These are phyloP conservation scores for Physocephala rufipes DNA, from an alignment of 2,888 invertebrate species.

Conservation along the genomic window DNA sequence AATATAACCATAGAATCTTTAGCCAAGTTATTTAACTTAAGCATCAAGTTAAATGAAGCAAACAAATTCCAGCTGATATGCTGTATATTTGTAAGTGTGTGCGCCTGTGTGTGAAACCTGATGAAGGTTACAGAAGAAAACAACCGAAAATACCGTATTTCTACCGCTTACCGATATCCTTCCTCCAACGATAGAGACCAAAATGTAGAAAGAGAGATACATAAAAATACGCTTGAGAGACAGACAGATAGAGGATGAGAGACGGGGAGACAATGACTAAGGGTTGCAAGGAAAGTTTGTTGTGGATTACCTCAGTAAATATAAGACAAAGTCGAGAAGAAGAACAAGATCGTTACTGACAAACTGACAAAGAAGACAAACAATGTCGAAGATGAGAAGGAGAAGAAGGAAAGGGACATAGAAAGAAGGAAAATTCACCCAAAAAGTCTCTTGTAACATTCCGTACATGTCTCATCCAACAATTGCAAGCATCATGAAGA, in stretches of 20 bases:
- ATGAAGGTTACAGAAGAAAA: background rate
- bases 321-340: too few relatives aligned
- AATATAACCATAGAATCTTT: conserved; percentile 41
- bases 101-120: background rate
- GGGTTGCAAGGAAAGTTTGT: conserved; percentile 33
- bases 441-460: too few relatives aligned
- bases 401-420: background rate
- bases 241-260: too few relatives aligned
- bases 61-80: conserved; percentile 9
- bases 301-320: conserved; percentile 46
- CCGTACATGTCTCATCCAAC: too few relatives aligned
- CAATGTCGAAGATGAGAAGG: background rate
- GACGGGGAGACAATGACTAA: too few relatives aligned
- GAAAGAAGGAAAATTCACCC: background rate
- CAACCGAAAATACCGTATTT: background rate
- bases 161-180: background rate
- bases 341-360: too few relatives aligned
- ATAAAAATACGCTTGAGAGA: too few relatives aligned
- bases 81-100: background rate
- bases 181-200: background rate
- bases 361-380: too few relatives aligned
- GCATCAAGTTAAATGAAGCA: conserved; percentile 48
- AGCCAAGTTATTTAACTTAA: conserved; percentile 52
- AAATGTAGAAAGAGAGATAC: too few relatives aligned
- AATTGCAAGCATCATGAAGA: too few relatives aligned